A percentile compares a stretch with the other conserved stretches of the same genome.
Evolutionary conservation across 1,140 invertebrate species (phyloP).

Genomic region (Ctenoplectra terminalis): DNA sequence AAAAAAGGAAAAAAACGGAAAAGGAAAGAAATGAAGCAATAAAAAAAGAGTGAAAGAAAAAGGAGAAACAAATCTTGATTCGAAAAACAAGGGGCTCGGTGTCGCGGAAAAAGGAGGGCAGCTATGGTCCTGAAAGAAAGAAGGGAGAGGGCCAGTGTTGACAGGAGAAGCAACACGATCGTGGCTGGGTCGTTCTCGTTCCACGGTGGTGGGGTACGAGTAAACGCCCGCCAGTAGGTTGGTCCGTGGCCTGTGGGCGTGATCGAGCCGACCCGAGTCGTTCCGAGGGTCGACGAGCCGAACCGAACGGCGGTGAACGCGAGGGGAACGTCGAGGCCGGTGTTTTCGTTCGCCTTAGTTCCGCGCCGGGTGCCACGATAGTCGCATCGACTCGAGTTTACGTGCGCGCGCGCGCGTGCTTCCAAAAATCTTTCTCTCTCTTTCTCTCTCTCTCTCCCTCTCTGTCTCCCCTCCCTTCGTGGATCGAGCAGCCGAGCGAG

Average conservation of each 20-base stretch:
- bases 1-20: neutral
- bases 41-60: too few species aligned
- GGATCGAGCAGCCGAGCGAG: neutral
- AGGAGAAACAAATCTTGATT: neutral
- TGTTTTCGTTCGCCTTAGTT: constrained; percentile 81
- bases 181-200: constrained; percentile 29
- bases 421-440: constrained; percentile 34
- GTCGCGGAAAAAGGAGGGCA: neutral
- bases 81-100: neutral
- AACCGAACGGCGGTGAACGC: constrained; percentile 68
- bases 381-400: constrained; percentile 78
- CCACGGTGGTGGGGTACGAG: constrained; percentile 48
- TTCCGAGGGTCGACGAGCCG: constrained; percentile 53
- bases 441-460: constrained; percentile 35
- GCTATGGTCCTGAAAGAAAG: too few species aligned
- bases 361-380: constrained; percentile 82
- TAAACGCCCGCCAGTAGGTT: constrained; percentile 77
- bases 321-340: constrained; percentile 73
- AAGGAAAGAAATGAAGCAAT: neutral
- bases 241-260: constrained; percentile 72
- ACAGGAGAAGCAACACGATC: constrained; percentile 29
- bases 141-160: constrained; percentile 25
- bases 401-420: constrained; percentile 76
- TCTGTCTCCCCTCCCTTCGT: constrained; percentile 12
- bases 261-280: constrained; percentile 50